Conservation (phyloP, 1,140 invertebrate genomes). For the Cylas formicarius region DNA sequence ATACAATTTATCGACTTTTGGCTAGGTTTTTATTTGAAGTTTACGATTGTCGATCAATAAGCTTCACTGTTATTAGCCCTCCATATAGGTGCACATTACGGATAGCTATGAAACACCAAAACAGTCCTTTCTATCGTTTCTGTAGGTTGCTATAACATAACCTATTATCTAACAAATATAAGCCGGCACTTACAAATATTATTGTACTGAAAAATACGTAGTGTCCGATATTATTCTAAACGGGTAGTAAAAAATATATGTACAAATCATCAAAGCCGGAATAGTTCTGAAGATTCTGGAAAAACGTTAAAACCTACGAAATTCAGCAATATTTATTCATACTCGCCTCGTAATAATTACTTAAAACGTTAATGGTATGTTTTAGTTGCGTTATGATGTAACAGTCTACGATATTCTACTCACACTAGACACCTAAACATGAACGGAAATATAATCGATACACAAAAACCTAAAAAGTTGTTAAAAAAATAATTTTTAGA, state of each 20-base stretch:
- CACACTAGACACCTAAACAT: slow-evolving; percentile 3
- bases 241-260: background rate
- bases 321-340: slow-evolving; percentile 1
- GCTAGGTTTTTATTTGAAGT: too few relatives aligned
- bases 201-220: slow-evolving; percentile 21
- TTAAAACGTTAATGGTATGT: slow-evolving; percentile 8
- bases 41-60: too few relatives aligned
- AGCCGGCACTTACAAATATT: too few relatives aligned
- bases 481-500: background rate
- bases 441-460: background rate
- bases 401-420: background rate
- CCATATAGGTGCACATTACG: too few relatives aligned
- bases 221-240: slow-evolving; percentile 11
- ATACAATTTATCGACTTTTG: too few relatives aligned
- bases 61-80: too few relatives aligned
- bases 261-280: background rate
- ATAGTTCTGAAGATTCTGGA: background rate
- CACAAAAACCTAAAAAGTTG: too few relatives aligned
- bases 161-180: too few relatives aligned
- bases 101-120: too few relatives aligned
- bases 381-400: background rate
- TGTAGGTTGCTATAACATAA: too few relatives aligned
- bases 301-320: background rate
- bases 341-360: background rate
- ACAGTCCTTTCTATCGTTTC: too few relatives aligned